Base-by-base conservation (phyloP, 2,113 vertebrate genomes). In the Mirza zaza region DNA sequence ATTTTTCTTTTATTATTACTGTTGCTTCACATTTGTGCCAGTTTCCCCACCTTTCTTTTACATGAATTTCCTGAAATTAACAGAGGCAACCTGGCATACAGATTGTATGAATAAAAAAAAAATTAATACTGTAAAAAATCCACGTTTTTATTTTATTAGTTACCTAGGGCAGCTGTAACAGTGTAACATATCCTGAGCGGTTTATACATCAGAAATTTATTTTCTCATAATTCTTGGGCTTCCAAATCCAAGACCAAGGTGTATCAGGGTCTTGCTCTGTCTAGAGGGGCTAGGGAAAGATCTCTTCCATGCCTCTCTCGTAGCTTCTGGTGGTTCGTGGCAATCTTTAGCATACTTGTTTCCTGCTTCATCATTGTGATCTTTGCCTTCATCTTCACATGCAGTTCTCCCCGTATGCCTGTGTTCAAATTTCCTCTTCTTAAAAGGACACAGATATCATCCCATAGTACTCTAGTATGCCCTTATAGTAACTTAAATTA, bases 251-350 rank as follows among this genome's bases (percentile, higher is more conserved):
- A 76, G 9, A 48, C 39, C 7, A 73, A 39, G 50, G 14, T 70
- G 34, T 32, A 8, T 0, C 1, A 48, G 5, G 12, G 17, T 1
- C 34, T 55, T n/a, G 3, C 8, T 86, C 7, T 8, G 48, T 75
- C 18, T 57, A 11, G 63, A 50, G 20, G 29, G 52, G 14, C 2
- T 90, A 42, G 80, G 18, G 1, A 76, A 77, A 36, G 29, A 14
- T 57, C 18, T 21, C 10, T 27, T 13, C 9, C 5, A 8, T 8
- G 3, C 15, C 18, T 36, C n/a, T 63, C 45, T 10, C 23, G 25
- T 71, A 17, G 25, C 20, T 65, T 55, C 55, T 39, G 8, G 4
- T 36, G 5, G 21, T 50, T 57, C 63, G 6, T 42, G 15, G 29
- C 1, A 13, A 11, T 27, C 42, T 32, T 59, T 21, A 27, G 6